Conservation (phyloP, 2,113 vertebrate species). For the Nothoprocta perdicaria region DNA sequence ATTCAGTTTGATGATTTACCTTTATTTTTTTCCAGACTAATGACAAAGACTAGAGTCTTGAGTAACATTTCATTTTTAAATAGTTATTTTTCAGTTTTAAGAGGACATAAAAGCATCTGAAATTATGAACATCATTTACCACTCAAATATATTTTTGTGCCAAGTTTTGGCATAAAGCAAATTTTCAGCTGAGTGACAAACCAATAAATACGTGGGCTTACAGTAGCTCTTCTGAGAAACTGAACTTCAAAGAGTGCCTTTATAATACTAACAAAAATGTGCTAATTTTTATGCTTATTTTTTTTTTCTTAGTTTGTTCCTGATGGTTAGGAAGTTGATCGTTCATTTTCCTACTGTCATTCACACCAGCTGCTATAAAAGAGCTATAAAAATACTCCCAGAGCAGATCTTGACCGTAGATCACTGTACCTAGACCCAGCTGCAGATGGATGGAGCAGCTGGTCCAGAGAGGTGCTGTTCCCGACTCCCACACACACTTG, state of each 20-base stretch:
- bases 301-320: constrained; percentile 63
- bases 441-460: constrained; percentile 82
- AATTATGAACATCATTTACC: constrained; percentile 34
- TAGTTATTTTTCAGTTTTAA: constrained; percentile 39
- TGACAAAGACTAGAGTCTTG: background rate
- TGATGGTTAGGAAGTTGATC: constrained; percentile 61
- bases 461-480: constrained; percentile 76
- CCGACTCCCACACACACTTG: constrained; percentile 57
- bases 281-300: constrained; percentile 55
- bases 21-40: background rate
- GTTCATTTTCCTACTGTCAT: constrained; percentile 73
- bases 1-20: background rate
- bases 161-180: constrained; percentile 41
- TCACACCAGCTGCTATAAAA: constrained; percentile 78
- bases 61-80: constrained; percentile 8
- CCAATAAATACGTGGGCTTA: constrained; percentile 18
- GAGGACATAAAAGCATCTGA: constrained; percentile 4
- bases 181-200: constrained; percentile 53
- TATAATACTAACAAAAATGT: constrained; percentile 22
- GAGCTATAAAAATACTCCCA: constrained; percentile 73
- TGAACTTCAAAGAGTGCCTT: background rate
- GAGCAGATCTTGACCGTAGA: constrained; percentile 74
- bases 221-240: constrained; percentile 24
- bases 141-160: constrained; percentile 29
- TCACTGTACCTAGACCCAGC: constrained; percentile 77